These are phyloP conservation scores for Agrilus cyanescens DNA, from an alignment of 2,888 invertebrate genomes.

Conservation along the genomic window DNA sequence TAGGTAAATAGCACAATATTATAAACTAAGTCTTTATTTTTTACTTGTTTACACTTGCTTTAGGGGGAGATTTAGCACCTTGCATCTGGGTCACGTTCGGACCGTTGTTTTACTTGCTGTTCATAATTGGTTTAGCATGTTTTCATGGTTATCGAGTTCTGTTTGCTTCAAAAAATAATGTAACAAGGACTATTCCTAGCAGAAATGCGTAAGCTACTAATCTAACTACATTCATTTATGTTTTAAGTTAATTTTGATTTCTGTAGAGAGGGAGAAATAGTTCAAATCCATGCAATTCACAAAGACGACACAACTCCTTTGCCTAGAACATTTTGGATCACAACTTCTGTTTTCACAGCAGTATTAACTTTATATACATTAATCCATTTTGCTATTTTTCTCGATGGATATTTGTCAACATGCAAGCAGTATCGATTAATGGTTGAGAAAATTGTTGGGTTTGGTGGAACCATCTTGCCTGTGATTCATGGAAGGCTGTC, in stretches of 20 bases:
- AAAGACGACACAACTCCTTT: slow-evolving; percentile 45
- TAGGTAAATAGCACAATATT: slow-evolving; percentile 29
- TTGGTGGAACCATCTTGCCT: slow-evolving; percentile 45
- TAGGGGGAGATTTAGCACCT: slow-evolving; percentile 51
- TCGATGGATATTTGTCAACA: slow-evolving; percentile 63
- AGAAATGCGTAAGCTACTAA: slow-evolving; percentile 29
- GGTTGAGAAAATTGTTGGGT: slow-evolving; percentile 45
- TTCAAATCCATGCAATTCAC: slow-evolving; percentile 51
- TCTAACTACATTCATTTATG: not conserved
- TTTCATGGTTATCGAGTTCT: slow-evolving; percentile 57
- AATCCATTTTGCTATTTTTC: slow-evolving; percentile 54
- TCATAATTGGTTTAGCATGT: slow-evolving; percentile 48
- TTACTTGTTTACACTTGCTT: slow-evolving; percentile 8
- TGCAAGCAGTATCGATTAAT: slow-evolving; percentile 62
- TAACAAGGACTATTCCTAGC: slow-evolving; percentile 28
- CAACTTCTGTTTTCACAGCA: slow-evolving; percentile 47
- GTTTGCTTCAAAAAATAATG: slow-evolving; percentile 27
- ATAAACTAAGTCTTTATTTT: not conserved
- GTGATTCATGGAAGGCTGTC: slow-evolving; percentile 53
- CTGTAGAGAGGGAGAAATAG: slow-evolving; percentile 54
- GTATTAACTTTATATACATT: slow-evolving; percentile 55
- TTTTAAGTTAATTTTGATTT: slow-evolving; percentile 6
- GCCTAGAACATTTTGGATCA: slow-evolving; percentile 56
- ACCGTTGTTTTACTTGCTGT: slow-evolving; percentile 49
- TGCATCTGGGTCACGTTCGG: slow-evolving; percentile 60